Percentiles rank a stretch among this genome's conserved stretches.
phyloP scores from a whole-genome alignment of 92 coral and sea anemone genomes.

The Zoanthus sansibaricus region DNA sequence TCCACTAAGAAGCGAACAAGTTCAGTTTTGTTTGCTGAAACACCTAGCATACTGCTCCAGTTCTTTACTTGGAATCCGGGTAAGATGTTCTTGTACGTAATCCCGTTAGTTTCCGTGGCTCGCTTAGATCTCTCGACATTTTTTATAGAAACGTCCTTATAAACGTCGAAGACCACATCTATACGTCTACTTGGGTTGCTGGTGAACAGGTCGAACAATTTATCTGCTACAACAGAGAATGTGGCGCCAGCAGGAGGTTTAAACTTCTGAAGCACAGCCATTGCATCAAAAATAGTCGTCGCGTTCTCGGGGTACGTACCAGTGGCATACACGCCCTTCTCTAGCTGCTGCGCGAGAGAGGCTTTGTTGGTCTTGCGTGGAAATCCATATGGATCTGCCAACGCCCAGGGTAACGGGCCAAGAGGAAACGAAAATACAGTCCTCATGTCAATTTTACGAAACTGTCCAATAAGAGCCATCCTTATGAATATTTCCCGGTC shows the following conservation, averaged over 20 bases:
- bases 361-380: constrained; percentile 63
- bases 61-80: constrained; percentile 39
- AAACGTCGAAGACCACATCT: constrained; percentile 50
- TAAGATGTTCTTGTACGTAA: constrained; percentile 32
- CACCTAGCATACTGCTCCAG: constrained; percentile 45
- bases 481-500: constrained; percentile 47
- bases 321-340: neutral
- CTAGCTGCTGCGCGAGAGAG: constrained; percentile 18
- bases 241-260: constrained; percentile 42
- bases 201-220: constrained; percentile 13
- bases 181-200: constrained; percentile 10
- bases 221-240: constrained; percentile 19
- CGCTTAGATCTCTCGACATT: constrained; percentile 25
- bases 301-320: neutral
- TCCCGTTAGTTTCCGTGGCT: neutral
- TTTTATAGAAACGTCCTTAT: constrained; percentile 27
- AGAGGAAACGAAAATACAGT: constrained; percentile 68
- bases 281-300: neutral
- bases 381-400: constrained; percentile 70
- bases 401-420: constrained; percentile 71
- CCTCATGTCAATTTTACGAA: constrained; percentile 67
- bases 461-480: constrained; percentile 44
- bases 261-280: constrained; percentile 35
- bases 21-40: constrained; percentile 51
- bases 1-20: constrained; percentile 47